Base-by-base conservation (phyloP, 2,797 vertebrate genomes). In the Cyprinodon diabolis region DNA sequence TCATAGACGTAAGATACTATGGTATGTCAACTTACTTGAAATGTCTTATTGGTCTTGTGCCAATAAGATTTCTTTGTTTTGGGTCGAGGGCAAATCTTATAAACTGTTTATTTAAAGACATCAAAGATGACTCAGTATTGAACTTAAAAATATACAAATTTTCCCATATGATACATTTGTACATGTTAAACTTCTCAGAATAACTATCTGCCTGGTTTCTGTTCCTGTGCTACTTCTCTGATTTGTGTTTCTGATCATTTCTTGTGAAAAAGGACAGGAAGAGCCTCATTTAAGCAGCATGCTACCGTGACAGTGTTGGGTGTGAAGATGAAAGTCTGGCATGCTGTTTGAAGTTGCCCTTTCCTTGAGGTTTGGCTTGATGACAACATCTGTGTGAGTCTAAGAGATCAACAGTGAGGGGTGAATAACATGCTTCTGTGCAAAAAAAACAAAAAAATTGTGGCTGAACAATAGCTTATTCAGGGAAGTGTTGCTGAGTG, bases 241-340 rank as follows among this genome's bases (percentile, higher is more conserved):
- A 30, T 30, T 3, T 30, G 30, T 9, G 0, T 67, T 51, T 68
- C 47, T 72, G 51, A 70, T 71, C 56, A 69, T 75, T 77, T 51
- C 65, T 51, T 69, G 43, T 63, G 84, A 63, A 55, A 63, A 58
- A 69, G 74, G 68, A 69, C 77, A 87, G 90, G 77, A 81, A 83
- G 71, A 76, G 86, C 76, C 83, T 85, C 69, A 79, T 65, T 73
- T 84, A 78, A 65, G 60, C 78, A 45, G 71, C 74, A 69, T 79
- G 72, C 13, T 30, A 4, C 68, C 78, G 71, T 81, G 84, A 89
- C 87, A 85, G 82, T 68, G 6, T 72, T 30, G 74, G 58, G 58
- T 68, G 76, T 63, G 74, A 85, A 90, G 88, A 91, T 92, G 78
- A 91, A 92, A 91, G 91, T 84, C 70, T 86, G 66, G 72, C 69